Evolutionary conservation across 2,888 invertebrate species (phyloP).

Genomic region (Oegoconia quadripuncta): DNA sequence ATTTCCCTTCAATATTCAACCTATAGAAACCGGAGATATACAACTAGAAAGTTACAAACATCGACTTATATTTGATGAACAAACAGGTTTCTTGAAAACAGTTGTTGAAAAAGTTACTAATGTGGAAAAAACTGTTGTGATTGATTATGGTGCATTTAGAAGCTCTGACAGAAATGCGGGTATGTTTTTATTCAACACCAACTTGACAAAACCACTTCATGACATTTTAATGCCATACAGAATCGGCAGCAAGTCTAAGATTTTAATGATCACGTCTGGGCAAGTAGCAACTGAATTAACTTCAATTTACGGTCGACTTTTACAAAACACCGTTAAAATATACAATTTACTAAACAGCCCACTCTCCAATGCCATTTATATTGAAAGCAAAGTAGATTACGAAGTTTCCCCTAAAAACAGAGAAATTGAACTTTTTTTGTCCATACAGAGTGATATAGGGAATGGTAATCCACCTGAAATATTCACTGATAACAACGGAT

Average conservation of each 20-base stretch:
- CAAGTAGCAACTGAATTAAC: slow-evolving; percentile 89
- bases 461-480: slow-evolving; percentile 89
- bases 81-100: slow-evolving; percentile 88
- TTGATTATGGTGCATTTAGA: slow-evolving; percentile 91
- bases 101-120: slow-evolving; percentile 80
- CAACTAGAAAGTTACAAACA: slow-evolving; percentile 90
- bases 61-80: slow-evolving; percentile 88
- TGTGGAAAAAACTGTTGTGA: slow-evolving; percentile 39
- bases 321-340: slow-evolving; percentile 88
- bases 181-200: slow-evolving; percentile 96
- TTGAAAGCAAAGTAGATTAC: slow-evolving; percentile 90
- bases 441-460: slow-evolving; percentile 89
- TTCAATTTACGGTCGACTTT: slow-evolving; percentile 86
- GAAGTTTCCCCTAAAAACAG: slow-evolving; percentile 90
- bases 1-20: slow-evolving; percentile 74
- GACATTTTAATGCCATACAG: slow-evolving; percentile 86
- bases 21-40: slow-evolving; percentile 87
- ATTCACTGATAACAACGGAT: slow-evolving; percentile 94
- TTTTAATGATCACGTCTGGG: slow-evolving; percentile 89
- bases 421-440: slow-evolving; percentile 93
- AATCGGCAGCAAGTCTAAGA: slow-evolving; percentile 72
- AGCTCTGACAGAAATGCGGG: slow-evolving; percentile 94
- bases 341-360: slow-evolving; percentile 84
- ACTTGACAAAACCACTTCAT: slow-evolving; percentile 87
- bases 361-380: slow-evolving; percentile 84